Conservation (phyloP, 2,797 vertebrate genomes). For the Ibycter americanus region DNA sequence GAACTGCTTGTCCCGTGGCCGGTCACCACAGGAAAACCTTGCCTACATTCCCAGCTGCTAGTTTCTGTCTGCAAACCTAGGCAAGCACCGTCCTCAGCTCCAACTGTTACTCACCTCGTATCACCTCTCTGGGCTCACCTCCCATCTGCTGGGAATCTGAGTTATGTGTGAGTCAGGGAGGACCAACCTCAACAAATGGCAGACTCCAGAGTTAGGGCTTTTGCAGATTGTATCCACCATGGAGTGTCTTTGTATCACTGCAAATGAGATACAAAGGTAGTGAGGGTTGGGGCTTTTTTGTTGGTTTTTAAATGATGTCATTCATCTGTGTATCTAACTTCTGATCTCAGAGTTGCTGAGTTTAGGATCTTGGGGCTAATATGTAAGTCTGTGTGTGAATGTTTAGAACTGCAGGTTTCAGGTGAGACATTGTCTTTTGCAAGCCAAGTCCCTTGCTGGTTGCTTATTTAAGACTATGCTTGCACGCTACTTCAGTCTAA, state of each 20-base stretch:
- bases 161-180: neutral
- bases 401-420: neutral
- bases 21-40: neutral
- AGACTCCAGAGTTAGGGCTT: neutral
- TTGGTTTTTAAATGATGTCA: neutral
- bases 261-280: neutral
- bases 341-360: neutral
- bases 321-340: neutral
- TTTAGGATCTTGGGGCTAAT: neutral
- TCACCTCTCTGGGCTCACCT: conserved; percentile 14
- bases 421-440: neutral
- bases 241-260: accelerated
- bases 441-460: neutral
- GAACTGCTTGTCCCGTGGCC: neutral
- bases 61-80: conserved; percentile 20
- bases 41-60: conserved; percentile 52
- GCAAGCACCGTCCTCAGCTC: neutral
- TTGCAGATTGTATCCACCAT: accelerated
- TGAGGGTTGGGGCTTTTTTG: neutral
- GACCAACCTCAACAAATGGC: neutral
- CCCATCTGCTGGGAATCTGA: neutral
- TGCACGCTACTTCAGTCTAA: neutral
- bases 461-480: neutral
- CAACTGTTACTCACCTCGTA: neutral
- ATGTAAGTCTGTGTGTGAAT: neutral